Evolutionary conservation across 2,797 vertebrate genomes (phyloP).

Genomic region (Babyrousa celebensis): DNA sequence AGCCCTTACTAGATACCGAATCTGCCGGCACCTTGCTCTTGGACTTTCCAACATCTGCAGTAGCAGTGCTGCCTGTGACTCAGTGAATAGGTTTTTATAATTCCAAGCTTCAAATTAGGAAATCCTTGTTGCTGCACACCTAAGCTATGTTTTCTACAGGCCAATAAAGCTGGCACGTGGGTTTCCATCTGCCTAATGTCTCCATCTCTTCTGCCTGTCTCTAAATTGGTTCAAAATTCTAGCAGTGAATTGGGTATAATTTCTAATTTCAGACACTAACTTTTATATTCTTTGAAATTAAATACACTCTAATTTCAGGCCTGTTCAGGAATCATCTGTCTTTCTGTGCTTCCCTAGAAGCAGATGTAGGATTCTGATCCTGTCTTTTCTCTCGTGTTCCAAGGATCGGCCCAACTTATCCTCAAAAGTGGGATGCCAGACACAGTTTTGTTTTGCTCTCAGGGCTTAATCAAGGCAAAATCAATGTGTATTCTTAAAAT

Average conservation of each 20-base stretch:
- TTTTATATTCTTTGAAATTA: slow-evolving; percentile 63
- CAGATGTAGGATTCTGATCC: not conserved
- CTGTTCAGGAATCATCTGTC: not conserved
- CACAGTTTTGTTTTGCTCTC: not conserved
- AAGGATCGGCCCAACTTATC: too few relatives aligned
- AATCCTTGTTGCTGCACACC: not conserved
- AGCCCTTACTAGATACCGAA: not conserved
- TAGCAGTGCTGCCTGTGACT: not conserved
- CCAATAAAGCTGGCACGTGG: not conserved
- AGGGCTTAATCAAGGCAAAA: not conserved
- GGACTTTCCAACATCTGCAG: not conserved
- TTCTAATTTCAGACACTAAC: slow-evolving; percentile 17
- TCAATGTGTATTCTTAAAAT: slow-evolving; percentile 18
- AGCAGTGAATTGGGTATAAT: not conserved
- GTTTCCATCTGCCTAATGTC: not conserved
- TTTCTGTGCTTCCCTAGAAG: not conserved
- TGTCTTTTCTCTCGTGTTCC: not conserved
- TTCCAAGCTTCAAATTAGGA: not conserved
- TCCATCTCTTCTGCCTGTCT: not conserved
- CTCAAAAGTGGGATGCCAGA: not conserved
- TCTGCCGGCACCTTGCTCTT: not conserved
- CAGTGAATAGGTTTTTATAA: not conserved
- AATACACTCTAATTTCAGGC: not conserved
- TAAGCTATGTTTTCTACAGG: not conserved
- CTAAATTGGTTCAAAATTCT: slow-evolving; percentile 14